Conservation (phyloP, 2,797 vertebrate genomes). For the Simalia tracyae region DNA sequence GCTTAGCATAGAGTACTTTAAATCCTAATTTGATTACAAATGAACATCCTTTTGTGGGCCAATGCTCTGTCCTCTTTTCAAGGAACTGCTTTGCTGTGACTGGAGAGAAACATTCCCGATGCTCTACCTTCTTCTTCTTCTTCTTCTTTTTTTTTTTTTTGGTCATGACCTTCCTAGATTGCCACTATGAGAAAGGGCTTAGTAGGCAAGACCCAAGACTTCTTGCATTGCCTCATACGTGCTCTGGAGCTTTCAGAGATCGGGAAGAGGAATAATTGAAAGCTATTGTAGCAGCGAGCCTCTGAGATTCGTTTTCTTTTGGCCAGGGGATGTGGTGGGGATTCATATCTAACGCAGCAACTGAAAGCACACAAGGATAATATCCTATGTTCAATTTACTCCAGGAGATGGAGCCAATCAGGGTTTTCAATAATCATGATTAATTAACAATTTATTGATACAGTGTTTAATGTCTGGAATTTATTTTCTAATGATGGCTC, state of each 20-base stretch:
- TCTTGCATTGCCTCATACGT: neutral
- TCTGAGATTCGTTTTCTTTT: neutral
- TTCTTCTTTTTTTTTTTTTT: neutral
- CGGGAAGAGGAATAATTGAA: neutral
- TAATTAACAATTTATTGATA: slow-evolving; percentile 61
- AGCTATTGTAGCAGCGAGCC: neutral
- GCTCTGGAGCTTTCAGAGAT: neutral
- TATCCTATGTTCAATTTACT: slow-evolving; percentile 35
- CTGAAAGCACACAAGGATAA: slow-evolving; percentile 52
- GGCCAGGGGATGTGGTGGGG: slow-evolving; percentile 17
- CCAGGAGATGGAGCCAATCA: slow-evolving; percentile 39
- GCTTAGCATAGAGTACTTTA: slow-evolving; percentile 39
- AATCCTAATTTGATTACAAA: slow-evolving; percentile 1
- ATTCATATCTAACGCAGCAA: neutral
- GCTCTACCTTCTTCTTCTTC: slow-evolving; percentile 18
- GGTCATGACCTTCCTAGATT: neutral
- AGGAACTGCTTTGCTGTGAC: neutral
- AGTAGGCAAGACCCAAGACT: neutral
- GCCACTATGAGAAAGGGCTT: neutral
- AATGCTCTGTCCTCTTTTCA: neutral
- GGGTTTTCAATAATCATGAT: slow-evolving; percentile 54
- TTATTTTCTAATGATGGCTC: slow-evolving; percentile 55
- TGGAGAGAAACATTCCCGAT: neutral
- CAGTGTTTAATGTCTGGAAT: slow-evolving; percentile 37
- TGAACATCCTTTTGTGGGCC: neutral